phyloP scores from a whole-genome alignment of 2,113 vertebrate species.

The Platichthys stellatus region DNA sequence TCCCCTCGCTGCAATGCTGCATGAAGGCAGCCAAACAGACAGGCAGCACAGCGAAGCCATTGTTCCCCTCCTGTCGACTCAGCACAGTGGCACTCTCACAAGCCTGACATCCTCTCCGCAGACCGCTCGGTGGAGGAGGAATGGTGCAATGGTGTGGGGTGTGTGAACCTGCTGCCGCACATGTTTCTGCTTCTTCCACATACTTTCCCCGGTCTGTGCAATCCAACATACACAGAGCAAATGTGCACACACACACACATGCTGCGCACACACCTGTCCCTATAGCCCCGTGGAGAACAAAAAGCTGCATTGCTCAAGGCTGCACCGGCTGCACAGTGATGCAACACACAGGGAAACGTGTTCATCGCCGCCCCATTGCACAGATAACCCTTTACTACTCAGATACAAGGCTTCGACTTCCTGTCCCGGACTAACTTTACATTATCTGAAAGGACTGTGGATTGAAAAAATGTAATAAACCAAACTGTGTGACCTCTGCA shows the following conservation, averaged over 20 bases:
- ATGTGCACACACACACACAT: conserved; percentile 17
- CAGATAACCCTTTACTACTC: conserved; percentile 28
- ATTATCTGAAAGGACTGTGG: conserved; percentile 42
- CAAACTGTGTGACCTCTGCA: too few relatives aligned
- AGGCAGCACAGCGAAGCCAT: conserved; percentile 69
- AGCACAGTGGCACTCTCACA: conserved; percentile 55
- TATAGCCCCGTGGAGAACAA: conserved; percentile 51
- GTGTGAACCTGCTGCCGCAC: conserved; percentile 39
- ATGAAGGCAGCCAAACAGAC: conserved; percentile 61
- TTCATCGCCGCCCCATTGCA: background rate
- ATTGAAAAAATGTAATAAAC: conserved; percentile 11
- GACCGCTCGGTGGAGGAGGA: conserved; percentile 40
- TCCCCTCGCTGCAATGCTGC: conserved; percentile 60
- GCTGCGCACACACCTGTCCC: conserved; percentile 51
- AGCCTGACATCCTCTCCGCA: conserved; percentile 51
- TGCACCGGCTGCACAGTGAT: conserved; percentile 57
- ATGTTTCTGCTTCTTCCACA: conserved; percentile 3
- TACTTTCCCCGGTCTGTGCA: background rate
- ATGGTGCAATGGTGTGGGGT: conserved; percentile 33
- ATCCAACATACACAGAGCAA: conserved; percentile 10
- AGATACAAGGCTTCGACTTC: conserved; percentile 19
- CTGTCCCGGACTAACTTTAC: conserved; percentile 45
- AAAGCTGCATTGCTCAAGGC: conserved; percentile 60
- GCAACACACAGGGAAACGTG: conserved; percentile 60
- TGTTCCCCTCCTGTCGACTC: conserved; percentile 70